Percentiles rank a stretch among this genome's conserved stretches.
Evolutionary conservation across 2,888 invertebrate genomes (phyloP).

Genomic region (Xiphydria camelus): DNA sequence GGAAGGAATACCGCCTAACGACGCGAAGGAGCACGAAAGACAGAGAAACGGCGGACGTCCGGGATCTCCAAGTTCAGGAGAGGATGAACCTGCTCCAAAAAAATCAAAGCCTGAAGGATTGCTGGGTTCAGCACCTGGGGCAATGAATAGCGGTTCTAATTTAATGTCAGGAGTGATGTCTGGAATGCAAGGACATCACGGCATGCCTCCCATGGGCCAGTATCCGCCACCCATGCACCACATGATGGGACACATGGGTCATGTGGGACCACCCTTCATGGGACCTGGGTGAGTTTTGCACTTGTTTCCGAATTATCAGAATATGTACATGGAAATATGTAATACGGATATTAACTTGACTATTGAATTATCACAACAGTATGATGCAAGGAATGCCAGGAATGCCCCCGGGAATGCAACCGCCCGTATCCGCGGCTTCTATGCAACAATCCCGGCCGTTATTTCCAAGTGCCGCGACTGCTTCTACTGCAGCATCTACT

Average conservation of each 20-base stretch:
- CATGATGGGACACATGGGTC: constrained; percentile 68
- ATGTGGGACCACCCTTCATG: constrained; percentile 79
- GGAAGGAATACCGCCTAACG: constrained; percentile 98
- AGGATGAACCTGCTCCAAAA: constrained; percentile 81
- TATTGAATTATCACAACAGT: constrained; percentile 29
- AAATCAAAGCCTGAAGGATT: constrained; percentile 73
- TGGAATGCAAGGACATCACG: constrained; percentile 59
- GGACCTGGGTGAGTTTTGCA: constrained; percentile 62
- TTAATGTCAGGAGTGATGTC: constrained; percentile 71
- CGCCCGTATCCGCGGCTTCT: constrained; percentile 46
- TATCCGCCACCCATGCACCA: constrained; percentile 63
- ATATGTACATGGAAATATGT: too few relatives aligned
- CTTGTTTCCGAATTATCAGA: constrained; percentile 8
- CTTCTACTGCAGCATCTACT: constrained; percentile 62
- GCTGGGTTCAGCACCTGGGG: constrained; percentile 66
- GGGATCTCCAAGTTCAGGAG: constrained; percentile 80
- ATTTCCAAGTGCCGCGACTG: constrained; percentile 77
- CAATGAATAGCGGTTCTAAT: constrained; percentile 64
- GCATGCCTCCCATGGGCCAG: constrained; percentile 65
- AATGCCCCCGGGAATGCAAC: constrained; percentile 57
- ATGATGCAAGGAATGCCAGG: constrained; percentile 62
- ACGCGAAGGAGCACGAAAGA: constrained; percentile 91
- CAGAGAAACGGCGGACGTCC: constrained; percentile 74
- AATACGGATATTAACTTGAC: too few relatives aligned
- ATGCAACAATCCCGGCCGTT: constrained; percentile 70